Evolutionary conservation across 2,888 invertebrate genomes (phyloP), one percentile per base, ranked within the genome.

Genomic region (Eupithecia abbreviata): DNA sequence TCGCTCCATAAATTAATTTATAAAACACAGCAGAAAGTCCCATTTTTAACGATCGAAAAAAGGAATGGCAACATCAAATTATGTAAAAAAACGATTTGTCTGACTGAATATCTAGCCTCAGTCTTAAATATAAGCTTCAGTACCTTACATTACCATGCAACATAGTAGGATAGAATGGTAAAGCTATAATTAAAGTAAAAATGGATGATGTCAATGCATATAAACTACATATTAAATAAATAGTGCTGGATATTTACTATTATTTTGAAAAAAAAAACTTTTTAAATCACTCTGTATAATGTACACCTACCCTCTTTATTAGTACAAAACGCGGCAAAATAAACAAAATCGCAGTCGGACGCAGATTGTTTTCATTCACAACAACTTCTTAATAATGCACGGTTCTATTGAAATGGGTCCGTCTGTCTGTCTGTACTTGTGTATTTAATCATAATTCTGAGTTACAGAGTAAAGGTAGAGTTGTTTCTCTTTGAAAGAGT

Each of bases 291-390:
- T n/a, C 71, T 75, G 73, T 78, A 78, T 4, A 41, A 42, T 3
- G n/a, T 65, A 42, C 76, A 77, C 84, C 84, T 86, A 85, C 89
- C 87, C 88, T 88, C 86, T 85, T 82, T 84, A 41, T 47, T 81
- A 91, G 86, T 84, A 91, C 90, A 93, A 93, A 93, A 93, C 90
- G 92, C 87, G 87, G 86, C 84, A 93, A 91, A 91, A 91, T 90
- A 92, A 93, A 94, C 89, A 93, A 82, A 85, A 85, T 84, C 87
- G 81, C 86, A 88, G 92, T 91, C 94, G 87, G 89, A 88, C 92
- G 93, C 95, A 93, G 91, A 90, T 91, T 93, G 93, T 93, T 93
- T 92, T 88, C 85, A 89, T 75, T 87, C 86, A 89, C 91, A 93
- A 93, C 92, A 94, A 84, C 90, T 89, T 79, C 88, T 88, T 90